phyloP scores from a whole-genome alignment of 2,113 vertebrate species.

The Monarcha castaneiventris region DNA sequence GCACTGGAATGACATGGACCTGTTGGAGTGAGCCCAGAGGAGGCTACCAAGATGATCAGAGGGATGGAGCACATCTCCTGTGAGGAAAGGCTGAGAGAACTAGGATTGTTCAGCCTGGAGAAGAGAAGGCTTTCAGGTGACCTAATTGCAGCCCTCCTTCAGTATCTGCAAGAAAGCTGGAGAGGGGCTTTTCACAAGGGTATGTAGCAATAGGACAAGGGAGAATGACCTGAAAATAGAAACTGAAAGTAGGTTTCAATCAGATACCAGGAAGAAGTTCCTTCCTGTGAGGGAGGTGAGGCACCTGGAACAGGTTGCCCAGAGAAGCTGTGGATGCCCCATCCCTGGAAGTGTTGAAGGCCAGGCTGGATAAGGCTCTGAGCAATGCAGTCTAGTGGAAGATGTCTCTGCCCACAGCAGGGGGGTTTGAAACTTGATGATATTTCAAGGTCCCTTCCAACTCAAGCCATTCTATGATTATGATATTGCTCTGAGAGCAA shows the following conservation, averaged over 20 bases:
- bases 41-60: not conserved
- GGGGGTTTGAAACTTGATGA: not conserved
- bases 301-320: not conserved
- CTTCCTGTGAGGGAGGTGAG: not conserved
- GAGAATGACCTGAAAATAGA: not conserved
- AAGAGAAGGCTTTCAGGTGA: not conserved
- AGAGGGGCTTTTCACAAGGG: not conserved
- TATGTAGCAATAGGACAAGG: not conserved
- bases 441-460: not conserved
- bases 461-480: not conserved
- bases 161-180: not conserved
- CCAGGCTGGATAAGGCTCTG: not conserved
- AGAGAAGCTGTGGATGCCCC: not conserved
- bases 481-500: not conserved
- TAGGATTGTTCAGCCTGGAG: not conserved
- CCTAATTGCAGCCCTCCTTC: not conserved
- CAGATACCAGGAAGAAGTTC: not conserved
- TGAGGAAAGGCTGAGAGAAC: not conserved
- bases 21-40: not conserved
- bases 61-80: not conserved
- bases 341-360: not conserved
- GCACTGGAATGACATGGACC: fast-evolving
- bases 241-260: not conserved
- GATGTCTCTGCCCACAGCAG: not conserved
- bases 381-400: not conserved